phyloP scores from a whole-genome alignment of 2,797 vertebrate species.

The Rachycentron canadum region DNA sequence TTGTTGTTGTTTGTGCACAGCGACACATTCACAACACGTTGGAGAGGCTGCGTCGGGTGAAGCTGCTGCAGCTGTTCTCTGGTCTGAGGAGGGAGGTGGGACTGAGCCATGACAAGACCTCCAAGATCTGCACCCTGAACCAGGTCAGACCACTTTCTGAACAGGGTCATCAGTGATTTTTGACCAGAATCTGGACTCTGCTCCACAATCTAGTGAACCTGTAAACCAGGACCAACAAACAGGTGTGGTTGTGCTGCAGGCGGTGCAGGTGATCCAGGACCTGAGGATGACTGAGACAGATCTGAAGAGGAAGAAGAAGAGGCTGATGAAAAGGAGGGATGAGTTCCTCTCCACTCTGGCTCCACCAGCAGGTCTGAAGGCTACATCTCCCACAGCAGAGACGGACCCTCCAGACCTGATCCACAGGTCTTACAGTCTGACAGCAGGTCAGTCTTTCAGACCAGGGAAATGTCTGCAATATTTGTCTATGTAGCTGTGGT shows the following conservation, averaged over 20 bases:
- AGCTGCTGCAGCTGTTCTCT: slow-evolving; percentile 9
- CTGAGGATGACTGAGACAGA: slow-evolving; percentile 18
- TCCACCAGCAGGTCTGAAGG: neutral
- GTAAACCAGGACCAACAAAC: neutral
- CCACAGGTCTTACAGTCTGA: too few species aligned
- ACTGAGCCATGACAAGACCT: fast-evolving
- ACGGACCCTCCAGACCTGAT: too few species aligned
- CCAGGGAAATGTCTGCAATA: too few species aligned
- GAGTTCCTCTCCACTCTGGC: slow-evolving; percentile 8
- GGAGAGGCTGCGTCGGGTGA: slow-evolving; percentile 36
- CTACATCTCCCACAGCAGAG: too few species aligned
- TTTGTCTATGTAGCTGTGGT: too few species aligned
- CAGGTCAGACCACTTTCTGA: slow-evolving; percentile 64
- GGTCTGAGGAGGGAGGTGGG: slow-evolving; percentile 47
- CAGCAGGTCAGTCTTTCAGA: too few species aligned
- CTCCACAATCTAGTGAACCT: too few species aligned
- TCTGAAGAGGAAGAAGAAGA: slow-evolving; percentile 50
- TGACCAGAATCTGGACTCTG: too few species aligned
- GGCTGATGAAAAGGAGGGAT: slow-evolving; percentile 44
- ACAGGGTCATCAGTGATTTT: too few species aligned
- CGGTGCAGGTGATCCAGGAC: slow-evolving; percentile 50
- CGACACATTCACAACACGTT: neutral
- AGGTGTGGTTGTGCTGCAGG: slow-evolving; percentile 47
- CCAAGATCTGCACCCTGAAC: slow-evolving; percentile 48
- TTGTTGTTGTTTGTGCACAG: slow-evolving; percentile 7